phyloP scores from a whole-genome alignment of 1,140 invertebrate species.

The Aphelenchoides avenae region DNA sequence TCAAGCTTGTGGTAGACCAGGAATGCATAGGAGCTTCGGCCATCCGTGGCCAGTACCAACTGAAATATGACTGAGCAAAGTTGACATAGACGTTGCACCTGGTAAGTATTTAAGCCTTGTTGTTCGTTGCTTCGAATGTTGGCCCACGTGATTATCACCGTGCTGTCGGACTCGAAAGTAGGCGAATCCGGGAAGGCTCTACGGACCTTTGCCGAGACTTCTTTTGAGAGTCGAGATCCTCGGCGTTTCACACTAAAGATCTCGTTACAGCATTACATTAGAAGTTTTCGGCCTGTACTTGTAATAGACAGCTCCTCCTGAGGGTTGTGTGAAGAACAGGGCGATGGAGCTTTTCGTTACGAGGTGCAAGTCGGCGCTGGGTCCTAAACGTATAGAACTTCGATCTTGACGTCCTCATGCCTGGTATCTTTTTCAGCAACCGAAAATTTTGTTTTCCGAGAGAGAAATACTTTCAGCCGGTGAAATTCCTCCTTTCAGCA shows the following conservation, averaged over 20 bases:
- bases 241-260: conserved; percentile 2
- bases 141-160: conserved; percentile 30
- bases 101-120: conserved; percentile 19
- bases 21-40: conserved; percentile 27
- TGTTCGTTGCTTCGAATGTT: conserved; percentile 11
- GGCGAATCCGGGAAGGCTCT: conserved; percentile 19
- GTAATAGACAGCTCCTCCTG: conserved; percentile 14
- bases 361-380: conserved; percentile 16
- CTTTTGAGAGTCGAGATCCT: conserved; percentile 3
- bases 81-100: conserved; percentile 17
- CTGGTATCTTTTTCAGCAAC: no score
- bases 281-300: conserved; percentile 1
- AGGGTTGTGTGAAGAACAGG: conserved; percentile 23
- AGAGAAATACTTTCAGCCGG: no score
- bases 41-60: conserved; percentile 23
- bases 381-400: no score
- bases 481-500: no score
- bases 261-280: not conserved
- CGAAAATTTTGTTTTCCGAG: no score
- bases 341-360: conserved; percentile 28
- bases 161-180: conserved; percentile 25
- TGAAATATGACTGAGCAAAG: conserved; percentile 6
- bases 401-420: no score
- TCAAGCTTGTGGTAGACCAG: conserved; percentile 23
- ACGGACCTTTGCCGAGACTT: conserved; percentile 30